These are phyloP conservation scores for Odontophorus gujanensis DNA, from an alignment of 2,113 vertebrate species.

Conservation along the genomic window DNA sequence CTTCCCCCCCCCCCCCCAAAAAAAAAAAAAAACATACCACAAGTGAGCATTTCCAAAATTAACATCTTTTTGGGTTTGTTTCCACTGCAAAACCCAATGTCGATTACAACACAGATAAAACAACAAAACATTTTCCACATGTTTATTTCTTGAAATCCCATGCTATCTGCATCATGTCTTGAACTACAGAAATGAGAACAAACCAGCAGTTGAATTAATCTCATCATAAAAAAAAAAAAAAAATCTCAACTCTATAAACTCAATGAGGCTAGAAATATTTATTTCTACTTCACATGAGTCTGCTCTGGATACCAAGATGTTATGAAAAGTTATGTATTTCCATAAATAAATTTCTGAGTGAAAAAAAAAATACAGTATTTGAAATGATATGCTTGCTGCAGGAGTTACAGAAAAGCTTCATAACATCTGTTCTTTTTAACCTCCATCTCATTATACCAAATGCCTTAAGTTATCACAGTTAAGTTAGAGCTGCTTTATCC, in stretches of 20 bases:
- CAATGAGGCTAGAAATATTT: neutral
- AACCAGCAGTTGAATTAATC: neutral
- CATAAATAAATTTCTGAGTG: neutral
- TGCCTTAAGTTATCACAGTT: neutral
- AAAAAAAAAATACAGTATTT: neutral
- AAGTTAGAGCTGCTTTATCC: neutral
- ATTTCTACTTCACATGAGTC: neutral
- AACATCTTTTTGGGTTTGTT: conserved; percentile 37
- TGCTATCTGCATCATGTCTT: neutral
- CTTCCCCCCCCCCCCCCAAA: neutral
- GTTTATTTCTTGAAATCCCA: conserved; percentile 5
- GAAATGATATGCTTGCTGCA: neutral
- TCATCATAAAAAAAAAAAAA: neutral
- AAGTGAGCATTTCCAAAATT: conserved; percentile 13
- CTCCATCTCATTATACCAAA: conserved; percentile 3
- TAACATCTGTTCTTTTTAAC: neutral
- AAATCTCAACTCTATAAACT: neutral
- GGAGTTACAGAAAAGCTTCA: neutral
- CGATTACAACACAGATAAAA: neutral
- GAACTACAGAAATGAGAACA: conserved; percentile 6
- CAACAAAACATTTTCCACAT: neutral
- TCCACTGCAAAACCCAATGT: conserved; percentile 5
- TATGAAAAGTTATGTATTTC: neutral
- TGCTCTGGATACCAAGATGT: neutral
- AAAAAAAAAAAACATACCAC: neutral